Conservation (phyloP, 2,888 invertebrate species). For the Unio delphinus region DNA sequence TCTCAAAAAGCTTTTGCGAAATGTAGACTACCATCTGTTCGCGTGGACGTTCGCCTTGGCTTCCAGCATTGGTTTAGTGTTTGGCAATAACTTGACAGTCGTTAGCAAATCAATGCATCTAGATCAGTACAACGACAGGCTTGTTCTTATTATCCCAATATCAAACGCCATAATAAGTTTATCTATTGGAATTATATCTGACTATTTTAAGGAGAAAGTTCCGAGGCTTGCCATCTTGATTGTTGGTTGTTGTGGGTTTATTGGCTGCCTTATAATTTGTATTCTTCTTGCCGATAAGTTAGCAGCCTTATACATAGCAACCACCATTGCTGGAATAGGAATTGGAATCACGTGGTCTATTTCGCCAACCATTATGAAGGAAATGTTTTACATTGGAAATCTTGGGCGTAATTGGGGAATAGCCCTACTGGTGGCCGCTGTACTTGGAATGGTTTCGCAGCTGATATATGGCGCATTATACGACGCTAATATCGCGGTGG, state of each 20-base stretch:
- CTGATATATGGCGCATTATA: conserved; percentile 22
- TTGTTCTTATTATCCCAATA: conserved; percentile 23
- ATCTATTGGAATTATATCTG: conserved; percentile 21
- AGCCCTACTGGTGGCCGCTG: conserved; percentile 18
- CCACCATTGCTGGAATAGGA: conserved; percentile 15
- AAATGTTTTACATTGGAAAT: conserved; percentile 24
- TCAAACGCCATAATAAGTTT: conserved; percentile 26
- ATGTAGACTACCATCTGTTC: conserved; percentile 33
- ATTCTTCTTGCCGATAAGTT: conserved; percentile 19
- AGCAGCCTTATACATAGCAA: conserved; percentile 12
- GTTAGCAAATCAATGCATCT: conserved; percentile 27
- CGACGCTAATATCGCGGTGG: conserved; percentile 11
- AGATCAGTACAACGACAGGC: conserved; percentile 16
- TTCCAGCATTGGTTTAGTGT: conserved; percentile 37
- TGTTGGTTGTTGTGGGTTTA: conserved; percentile 6
- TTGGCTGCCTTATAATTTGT: conserved; percentile 9
- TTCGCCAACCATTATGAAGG: conserved; percentile 25
- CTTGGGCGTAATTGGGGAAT: conserved; percentile 37
- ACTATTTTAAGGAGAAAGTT: conserved; percentile 17
- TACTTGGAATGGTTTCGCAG: conserved; percentile 23
- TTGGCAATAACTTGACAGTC: conserved; percentile 34
- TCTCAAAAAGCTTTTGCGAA: conserved; percentile 19
- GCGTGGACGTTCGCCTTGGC: conserved; percentile 34
- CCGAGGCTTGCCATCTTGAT: conserved; percentile 20
- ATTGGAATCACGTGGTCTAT: conserved; percentile 28